These are phyloP conservation scores for Mesoligia furuncula DNA, from an alignment of 2,888 invertebrate genomes.

Conservation along the genomic window DNA sequence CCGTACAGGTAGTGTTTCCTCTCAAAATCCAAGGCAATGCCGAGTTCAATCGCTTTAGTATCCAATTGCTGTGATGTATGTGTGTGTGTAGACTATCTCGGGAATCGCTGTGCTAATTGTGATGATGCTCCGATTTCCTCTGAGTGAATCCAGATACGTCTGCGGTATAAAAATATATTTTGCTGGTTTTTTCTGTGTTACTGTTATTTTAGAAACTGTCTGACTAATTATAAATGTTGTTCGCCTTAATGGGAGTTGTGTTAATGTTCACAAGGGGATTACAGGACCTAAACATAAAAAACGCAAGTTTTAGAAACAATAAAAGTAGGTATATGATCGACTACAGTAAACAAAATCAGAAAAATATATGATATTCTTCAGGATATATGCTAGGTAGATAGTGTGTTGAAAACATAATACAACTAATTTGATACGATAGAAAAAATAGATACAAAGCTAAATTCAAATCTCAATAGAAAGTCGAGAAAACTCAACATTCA, in stretches of 20 bases:
- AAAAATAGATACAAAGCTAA: no score
- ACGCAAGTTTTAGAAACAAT: no score
- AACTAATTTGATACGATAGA: no score
- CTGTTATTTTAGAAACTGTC: slow-evolving; percentile 3
- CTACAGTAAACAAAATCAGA: no score
- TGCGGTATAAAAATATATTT: slow-evolving; percentile 30
- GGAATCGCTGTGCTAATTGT: slow-evolving; percentile 22
- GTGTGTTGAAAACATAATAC: no score
- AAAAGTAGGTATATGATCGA: no score
- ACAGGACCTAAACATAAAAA: no score
- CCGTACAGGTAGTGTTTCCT: no score
- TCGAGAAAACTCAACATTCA: no score
- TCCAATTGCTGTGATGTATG: not conserved
- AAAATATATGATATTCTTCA: no score
- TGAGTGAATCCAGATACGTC: slow-evolving; percentile 28
- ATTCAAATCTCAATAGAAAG: no score
- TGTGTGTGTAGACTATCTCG: not conserved
- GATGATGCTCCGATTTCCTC: slow-evolving; percentile 13
- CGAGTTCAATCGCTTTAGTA: not conserved
- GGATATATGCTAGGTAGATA: no score
- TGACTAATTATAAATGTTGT: slow-evolving; percentile 1
- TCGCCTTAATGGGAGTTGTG: not conserved
- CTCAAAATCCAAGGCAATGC: not conserved
- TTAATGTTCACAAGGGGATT: not conserved
- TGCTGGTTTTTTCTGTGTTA: slow-evolving; percentile 22